A percentile compares a stretch with the other conserved stretches of the same genome.
These are phyloP conservation scores for Euleptes europaea DNA, from an alignment of 2,113 vertebrate genomes.

Conservation along the genomic window DNA sequence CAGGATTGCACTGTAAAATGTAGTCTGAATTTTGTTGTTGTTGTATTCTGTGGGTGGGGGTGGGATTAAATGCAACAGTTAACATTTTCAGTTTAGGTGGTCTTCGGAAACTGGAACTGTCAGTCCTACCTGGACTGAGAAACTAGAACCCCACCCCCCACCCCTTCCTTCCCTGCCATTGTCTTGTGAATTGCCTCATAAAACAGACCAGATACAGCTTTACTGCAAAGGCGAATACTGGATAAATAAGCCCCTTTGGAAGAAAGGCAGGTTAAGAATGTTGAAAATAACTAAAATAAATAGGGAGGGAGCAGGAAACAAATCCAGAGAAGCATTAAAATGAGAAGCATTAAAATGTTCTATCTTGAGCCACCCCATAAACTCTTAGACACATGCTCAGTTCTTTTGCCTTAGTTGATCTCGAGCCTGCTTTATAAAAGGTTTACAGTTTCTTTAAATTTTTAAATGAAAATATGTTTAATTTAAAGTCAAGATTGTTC, in stretches of 20 bases:
- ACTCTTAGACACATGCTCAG: neutral
- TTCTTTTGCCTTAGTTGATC: neutral
- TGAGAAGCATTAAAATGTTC: neutral
- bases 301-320: neutral
- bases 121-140: neutral
- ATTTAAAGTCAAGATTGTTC: neutral
- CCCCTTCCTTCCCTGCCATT: neutral
- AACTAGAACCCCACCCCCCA: neutral
- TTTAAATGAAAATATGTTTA: constrained; percentile 21
- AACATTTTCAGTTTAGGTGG: neutral
- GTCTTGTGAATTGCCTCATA: neutral
- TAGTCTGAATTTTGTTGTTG: too few species aligned
- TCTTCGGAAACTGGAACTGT: neutral
- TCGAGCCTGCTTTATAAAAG: constrained; percentile 19
- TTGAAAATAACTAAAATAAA: too few species aligned
- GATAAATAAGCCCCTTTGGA: neutral
- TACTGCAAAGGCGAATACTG: neutral
- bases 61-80: too few species aligned
- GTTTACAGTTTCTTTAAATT: constrained; percentile 29
- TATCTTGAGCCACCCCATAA: neutral
- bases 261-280: neutral
- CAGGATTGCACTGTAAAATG: too few species aligned
- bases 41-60: too few species aligned
- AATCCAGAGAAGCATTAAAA: too few species aligned
- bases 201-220: neutral